Conservation (phyloP, 2,888 invertebrate species). For the Caenorhabditis uteleia region DNA sequence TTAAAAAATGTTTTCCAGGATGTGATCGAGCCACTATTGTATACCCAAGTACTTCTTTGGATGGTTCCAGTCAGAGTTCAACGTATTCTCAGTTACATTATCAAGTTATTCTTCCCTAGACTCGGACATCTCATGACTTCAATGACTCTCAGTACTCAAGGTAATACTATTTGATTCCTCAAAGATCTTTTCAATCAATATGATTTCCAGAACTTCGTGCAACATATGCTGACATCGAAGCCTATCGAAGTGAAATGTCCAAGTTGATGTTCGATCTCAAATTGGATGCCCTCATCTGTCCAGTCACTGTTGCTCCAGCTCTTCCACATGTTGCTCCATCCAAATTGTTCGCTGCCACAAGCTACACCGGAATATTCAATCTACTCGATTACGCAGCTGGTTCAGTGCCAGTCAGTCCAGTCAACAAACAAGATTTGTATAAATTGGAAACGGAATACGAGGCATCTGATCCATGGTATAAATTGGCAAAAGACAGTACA, state of each 20-base stretch:
- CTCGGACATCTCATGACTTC: conserved; percentile 41
- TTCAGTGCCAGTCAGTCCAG: conserved; percentile 68
- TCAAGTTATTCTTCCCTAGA: conserved; percentile 46
- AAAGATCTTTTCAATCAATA: neutral
- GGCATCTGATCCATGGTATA: conserved; percentile 52
- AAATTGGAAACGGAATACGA: conserved; percentile 47
- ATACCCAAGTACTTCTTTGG: conserved; percentile 43
- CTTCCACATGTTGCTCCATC: conserved; percentile 52
- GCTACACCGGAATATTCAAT: conserved; percentile 69
- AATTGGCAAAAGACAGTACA: conserved; percentile 43
- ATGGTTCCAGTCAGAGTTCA: conserved; percentile 46
- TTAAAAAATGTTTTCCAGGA: conserved; percentile 27
- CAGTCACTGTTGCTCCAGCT: conserved; percentile 46
- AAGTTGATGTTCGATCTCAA: conserved; percentile 43
- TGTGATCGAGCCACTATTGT: conserved; percentile 43
- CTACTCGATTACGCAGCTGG: conserved; percentile 70
- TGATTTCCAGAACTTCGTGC: conserved; percentile 47
- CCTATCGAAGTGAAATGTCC: conserved; percentile 52
- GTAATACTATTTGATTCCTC: conserved; percentile 1
- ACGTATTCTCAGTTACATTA: conserved; percentile 28
- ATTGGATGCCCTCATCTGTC: conserved; percentile 57
- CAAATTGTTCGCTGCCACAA: conserved; percentile 54
- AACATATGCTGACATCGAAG: conserved; percentile 55
- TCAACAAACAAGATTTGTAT: conserved; percentile 52
- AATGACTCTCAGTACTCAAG: conserved; percentile 41